Evolutionary conservation across 2,888 invertebrate species (phyloP).

Genomic region (Arctia plantaginis): DNA sequence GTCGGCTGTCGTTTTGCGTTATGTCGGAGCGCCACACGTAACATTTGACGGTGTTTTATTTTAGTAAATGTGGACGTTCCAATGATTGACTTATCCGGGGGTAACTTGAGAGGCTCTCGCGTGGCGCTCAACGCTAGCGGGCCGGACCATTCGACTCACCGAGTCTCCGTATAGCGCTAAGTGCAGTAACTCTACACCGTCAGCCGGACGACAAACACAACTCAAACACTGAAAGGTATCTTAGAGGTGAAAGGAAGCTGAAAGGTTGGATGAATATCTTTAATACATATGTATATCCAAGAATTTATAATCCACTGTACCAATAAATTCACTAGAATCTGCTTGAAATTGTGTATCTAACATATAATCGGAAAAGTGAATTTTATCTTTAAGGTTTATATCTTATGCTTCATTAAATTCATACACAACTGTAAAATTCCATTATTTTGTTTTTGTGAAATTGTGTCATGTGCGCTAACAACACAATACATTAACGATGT

Average conservation of each 20-base stretch:
- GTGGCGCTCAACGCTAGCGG: slow-evolving; percentile 59
- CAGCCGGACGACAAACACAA: slow-evolving; percentile 65
- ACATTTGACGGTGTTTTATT: slow-evolving; percentile 84
- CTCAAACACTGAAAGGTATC: slow-evolving; percentile 73
- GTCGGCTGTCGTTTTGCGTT: slow-evolving; percentile 85
- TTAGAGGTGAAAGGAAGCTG: slow-evolving; percentile 54
- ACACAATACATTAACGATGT: too few species aligned
- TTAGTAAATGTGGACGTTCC: slow-evolving; percentile 82
- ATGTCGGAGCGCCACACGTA: slow-evolving; percentile 82
- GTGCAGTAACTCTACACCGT: slow-evolving; percentile 71
- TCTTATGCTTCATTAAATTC: slow-evolving; percentile 28
- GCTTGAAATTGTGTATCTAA: slow-evolving; percentile 48
- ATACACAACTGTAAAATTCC: too few species aligned
- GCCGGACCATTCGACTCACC: slow-evolving; percentile 42
- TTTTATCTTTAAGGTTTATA: slow-evolving; percentile 40
- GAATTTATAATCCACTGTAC: slow-evolving; percentile 48
- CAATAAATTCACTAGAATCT: slow-evolving; percentile 34
- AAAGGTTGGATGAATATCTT: slow-evolving; percentile 51
- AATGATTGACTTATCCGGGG: slow-evolving; percentile 87
- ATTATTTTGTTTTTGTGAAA: too few species aligned
- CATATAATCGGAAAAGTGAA: slow-evolving; percentile 37
- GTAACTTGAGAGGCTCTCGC: slow-evolving; percentile 84
- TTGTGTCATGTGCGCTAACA: too few species aligned
- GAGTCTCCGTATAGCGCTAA: slow-evolving; percentile 23
- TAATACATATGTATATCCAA: slow-evolving; percentile 60